Evolutionary conservation across 2,888 invertebrate species (phyloP).

Genomic region (Liopterus haemorrhoidalis): DNA sequence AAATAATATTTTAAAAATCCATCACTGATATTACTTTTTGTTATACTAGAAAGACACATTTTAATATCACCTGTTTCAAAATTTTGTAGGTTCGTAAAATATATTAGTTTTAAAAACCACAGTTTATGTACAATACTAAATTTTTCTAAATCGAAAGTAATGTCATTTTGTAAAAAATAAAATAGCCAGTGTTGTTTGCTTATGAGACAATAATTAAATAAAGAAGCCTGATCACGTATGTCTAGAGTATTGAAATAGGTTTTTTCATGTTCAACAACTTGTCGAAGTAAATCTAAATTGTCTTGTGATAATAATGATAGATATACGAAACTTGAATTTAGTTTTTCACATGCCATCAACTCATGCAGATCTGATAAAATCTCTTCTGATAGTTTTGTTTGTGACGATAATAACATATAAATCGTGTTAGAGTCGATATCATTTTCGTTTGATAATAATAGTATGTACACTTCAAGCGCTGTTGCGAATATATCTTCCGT

Average conservation of each 20-base stretch:
- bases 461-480: slow-evolving; percentile 10
- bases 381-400: too few relatives aligned
- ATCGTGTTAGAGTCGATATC: slow-evolving; percentile 11
- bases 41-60: slow-evolving; percentile 18
- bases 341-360: slow-evolving; percentile 31
- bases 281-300: slow-evolving; percentile 34
- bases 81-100: slow-evolving; percentile 32
- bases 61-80: slow-evolving; percentile 28
- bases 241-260: slow-evolving; percentile 31
- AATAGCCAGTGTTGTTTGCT: slow-evolving; percentile 41
- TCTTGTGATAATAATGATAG: slow-evolving; percentile 34
- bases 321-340: slow-evolving; percentile 37
- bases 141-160: slow-evolving; percentile 27
- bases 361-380: slow-evolving; percentile 29
- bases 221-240: slow-evolving; percentile 35
- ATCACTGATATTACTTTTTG: slow-evolving; percentile 31
- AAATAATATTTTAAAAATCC: slow-evolving; percentile 37
- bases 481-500: slow-evolving; percentile 9
- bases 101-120: slow-evolving; percentile 34
- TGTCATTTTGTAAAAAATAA: slow-evolving; percentile 35
- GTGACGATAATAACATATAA: slow-evolving; percentile 14
- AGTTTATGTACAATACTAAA: slow-evolving; percentile 33
- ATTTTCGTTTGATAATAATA: slow-evolving; percentile 11
- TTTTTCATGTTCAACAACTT: slow-evolving; percentile 35
- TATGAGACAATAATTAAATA: slow-evolving; percentile 40